phyloP scores from a whole-genome alignment of 2,888 invertebrate genomes.

The Scaptomyza cyrtandrae region DNA sequence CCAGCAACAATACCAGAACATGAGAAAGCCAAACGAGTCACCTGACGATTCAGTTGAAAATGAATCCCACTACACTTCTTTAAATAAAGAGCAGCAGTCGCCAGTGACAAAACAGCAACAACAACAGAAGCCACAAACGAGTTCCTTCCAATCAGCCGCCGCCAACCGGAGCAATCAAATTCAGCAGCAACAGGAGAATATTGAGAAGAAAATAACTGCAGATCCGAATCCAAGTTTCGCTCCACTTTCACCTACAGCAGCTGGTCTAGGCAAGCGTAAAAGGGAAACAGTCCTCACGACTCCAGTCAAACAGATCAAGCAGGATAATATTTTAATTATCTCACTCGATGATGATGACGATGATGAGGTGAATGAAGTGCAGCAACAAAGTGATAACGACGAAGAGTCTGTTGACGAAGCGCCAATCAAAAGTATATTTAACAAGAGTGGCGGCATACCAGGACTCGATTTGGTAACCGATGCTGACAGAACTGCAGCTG shows the following conservation, averaged over 20 bases:
- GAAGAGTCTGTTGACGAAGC: conserved; percentile 15
- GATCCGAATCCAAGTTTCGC: not conserved
- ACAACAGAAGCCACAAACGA: not conserved
- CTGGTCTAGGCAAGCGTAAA: conserved; percentile 63
- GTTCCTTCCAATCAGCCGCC: not conserved
- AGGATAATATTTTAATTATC: conserved; percentile 61
- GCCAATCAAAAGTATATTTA: conserved; percentile 76
- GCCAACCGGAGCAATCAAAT: conserved; percentile 1
- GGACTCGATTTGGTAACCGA: conserved; percentile 89
- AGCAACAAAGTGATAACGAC: not conserved
- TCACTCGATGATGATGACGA: conserved; percentile 71
- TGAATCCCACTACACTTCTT: not conserved
- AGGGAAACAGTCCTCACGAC: conserved; percentile 28
- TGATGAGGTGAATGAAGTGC: conserved; percentile 30
- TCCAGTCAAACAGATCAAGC: conserved; percentile 50
- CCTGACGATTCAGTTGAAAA: not conserved
- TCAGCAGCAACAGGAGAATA: conserved; percentile 1
- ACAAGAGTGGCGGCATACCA: conserved; percentile 87
- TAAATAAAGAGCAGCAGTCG: not conserved
- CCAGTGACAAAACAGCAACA: not conserved
- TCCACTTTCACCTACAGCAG: not conserved
- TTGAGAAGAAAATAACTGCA: conserved; percentile 9
- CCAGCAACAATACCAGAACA: not conserved
- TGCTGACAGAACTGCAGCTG: conserved; percentile 59
- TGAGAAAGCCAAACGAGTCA: not conserved